phyloP scores from a whole-genome alignment of 2,888 invertebrate genomes.

The Anaspis maculata region DNA sequence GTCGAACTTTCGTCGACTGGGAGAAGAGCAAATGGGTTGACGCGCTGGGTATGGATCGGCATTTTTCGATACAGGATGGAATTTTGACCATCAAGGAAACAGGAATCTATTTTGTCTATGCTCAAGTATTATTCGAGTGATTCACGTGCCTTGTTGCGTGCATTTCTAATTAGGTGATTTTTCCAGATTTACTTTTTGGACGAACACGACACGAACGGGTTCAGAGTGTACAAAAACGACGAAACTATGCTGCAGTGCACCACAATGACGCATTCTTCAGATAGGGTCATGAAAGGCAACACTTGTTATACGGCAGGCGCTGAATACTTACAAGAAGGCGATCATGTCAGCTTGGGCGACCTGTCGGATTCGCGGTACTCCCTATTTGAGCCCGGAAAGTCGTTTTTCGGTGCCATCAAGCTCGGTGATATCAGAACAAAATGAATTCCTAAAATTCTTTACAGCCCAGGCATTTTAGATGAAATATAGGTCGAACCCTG shows the following conservation, averaged over 20 bases:
- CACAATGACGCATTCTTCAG: conserved; percentile 51
- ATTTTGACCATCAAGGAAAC: conserved; percentile 58
- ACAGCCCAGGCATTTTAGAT: no score
- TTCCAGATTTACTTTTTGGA: conserved; percentile 71
- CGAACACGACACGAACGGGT: conserved; percentile 67
- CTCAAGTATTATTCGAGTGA: conserved; percentile 54
- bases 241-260: conserved; percentile 64
- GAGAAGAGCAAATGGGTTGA: conserved; percentile 55
- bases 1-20: conserved; percentile 61
- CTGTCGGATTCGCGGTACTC: conserved; percentile 59
- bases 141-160: background rate
- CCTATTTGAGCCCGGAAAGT: conserved; percentile 65
- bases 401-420: conserved; percentile 75
- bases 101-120: conserved; percentile 70
- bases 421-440: conserved; percentile 47
- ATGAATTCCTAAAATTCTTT: no score
- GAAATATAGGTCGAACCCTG: no score
- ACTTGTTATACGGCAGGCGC: conserved; percentile 68
- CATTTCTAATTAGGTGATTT: conserved; percentile 4
- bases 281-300: conserved; percentile 53
- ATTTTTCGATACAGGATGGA: conserved; percentile 55
- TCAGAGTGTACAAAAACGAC: conserved; percentile 58
- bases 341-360: conserved; percentile 61
- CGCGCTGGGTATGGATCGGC: conserved; percentile 51
- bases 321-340: conserved; percentile 54